Evolutionary conservation across 1,140 invertebrate species (phyloP).

Genomic region (Condylostylus longicornis): DNA sequence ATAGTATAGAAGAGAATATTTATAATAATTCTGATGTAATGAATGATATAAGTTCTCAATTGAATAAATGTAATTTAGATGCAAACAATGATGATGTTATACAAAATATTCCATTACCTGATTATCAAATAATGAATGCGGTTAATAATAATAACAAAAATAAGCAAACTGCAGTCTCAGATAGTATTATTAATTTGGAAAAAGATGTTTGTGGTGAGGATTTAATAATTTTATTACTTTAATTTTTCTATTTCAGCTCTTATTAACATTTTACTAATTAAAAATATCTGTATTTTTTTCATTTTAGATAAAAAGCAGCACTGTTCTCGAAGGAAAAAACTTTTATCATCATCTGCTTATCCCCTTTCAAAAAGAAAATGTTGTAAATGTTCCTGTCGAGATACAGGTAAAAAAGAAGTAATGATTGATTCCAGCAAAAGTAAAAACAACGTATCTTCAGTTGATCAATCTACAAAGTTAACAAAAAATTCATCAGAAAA

Average conservation of each 20-base stretch:
- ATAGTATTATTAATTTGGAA: background rate
- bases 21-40: background rate
- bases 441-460: background rate
- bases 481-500: background rate
- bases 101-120: no score
- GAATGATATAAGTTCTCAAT: background rate
- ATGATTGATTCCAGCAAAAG: slow-evolving; percentile 1
- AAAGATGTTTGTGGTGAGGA: background rate
- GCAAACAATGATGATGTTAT: no score
- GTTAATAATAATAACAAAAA: no score
- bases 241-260: background rate
- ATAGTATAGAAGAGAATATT: background rate
- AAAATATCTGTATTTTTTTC: background rate
- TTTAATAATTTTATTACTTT: background rate
- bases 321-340: background rate
- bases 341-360: background rate
- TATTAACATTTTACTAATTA: background rate
- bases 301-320: background rate
- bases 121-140: no score
- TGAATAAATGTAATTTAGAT: no score
- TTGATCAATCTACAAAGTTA: background rate
- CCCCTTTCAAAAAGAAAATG: slow-evolving; percentile 15
- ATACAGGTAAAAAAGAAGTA: slow-evolving; percentile 15
- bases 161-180: background rate
- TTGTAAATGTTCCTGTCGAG: slow-evolving; percentile 24